A percentile compares a stretch with the other conserved stretches of the same genome.
Evolutionary conservation across 2,888 invertebrate genomes (phyloP).

Genomic region (Anthoptus insignis): DNA sequence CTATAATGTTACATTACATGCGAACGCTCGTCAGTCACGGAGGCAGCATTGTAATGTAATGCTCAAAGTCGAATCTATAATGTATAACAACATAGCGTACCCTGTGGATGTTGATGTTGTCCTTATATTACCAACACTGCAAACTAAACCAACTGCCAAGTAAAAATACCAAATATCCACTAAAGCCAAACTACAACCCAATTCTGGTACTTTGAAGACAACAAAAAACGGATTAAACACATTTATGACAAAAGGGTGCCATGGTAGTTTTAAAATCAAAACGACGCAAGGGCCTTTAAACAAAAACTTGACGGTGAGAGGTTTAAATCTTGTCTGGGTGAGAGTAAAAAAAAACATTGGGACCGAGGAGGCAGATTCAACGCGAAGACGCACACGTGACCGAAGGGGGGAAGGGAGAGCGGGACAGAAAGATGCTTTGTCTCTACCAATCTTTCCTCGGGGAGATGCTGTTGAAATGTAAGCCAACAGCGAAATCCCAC

Average conservation of each 20-base stretch:
- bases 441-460: neutral
- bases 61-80: too few species aligned
- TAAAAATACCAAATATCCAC: too few species aligned
- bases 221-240: neutral
- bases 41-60: too few species aligned
- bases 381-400: slow-evolving; percentile 17
- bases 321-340: slow-evolving; percentile 46
- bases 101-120: too few species aligned
- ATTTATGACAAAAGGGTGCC: neutral
- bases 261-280: neutral
- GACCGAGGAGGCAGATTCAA: slow-evolving; percentile 45
- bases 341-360: slow-evolving; percentile 46
- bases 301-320: slow-evolving; percentile 40
- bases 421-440: slow-evolving; percentile 1
- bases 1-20: too few species aligned
- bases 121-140: too few species aligned
- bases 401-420: neutral
- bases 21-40: too few species aligned
- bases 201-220: neutral
- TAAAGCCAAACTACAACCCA: too few species aligned
- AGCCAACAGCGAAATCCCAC: neutral
- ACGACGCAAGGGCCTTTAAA: slow-evolving; percentile 14
- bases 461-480: neutral
- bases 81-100: too few species aligned
- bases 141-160: too few species aligned